A percentile compares a stretch with the other conserved stretches of the same genome.
These are phyloP conservation scores for Gadopsis bispinosus DNA, from an alignment of 2,797 vertebrate genomes.

Conservation along the genomic window DNA sequence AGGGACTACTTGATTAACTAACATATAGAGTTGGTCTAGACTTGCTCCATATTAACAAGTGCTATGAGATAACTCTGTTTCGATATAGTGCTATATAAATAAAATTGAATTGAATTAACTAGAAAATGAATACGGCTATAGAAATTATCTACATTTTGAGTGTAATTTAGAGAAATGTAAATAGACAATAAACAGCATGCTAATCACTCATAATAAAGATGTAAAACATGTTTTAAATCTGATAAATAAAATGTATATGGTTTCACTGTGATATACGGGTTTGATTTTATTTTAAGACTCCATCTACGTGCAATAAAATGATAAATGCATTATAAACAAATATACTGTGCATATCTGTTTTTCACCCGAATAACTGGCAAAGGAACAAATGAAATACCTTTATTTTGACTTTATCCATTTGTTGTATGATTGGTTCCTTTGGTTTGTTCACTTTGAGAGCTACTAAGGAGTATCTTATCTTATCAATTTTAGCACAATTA, in stretches of 20 bases:
- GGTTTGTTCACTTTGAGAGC: neutral
- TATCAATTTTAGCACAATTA: neutral
- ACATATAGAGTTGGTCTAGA: too few species aligned
- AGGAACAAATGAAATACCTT: neutral
- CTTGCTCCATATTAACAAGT: too few species aligned
- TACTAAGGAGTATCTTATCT: too few species aligned
- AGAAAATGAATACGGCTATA: neutral
- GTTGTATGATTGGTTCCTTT: neutral
- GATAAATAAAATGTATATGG: slow-evolving; percentile 56
- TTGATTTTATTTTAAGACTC: slow-evolving; percentile 38
- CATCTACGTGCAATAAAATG: slow-evolving; percentile 12
- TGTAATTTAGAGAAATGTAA: slow-evolving; percentile 44
- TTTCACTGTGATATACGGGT: slow-evolving; percentile 48
- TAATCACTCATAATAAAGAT: slow-evolving; percentile 29
- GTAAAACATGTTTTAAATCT: slow-evolving; percentile 62
- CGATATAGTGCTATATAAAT: too few species aligned
- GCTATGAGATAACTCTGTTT: too few species aligned
- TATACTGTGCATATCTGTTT: neutral
- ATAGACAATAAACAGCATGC: slow-evolving; percentile 36
- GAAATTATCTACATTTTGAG: neutral
- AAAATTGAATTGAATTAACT: neutral
- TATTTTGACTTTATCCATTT: neutral
- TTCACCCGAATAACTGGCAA: neutral
- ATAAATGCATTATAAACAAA: slow-evolving; percentile 32
- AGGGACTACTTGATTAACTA: slow-evolving; percentile 14